Evolutionary conservation across 2,797 vertebrate species (phyloP).

Genomic region (Lates japonicus): DNA sequence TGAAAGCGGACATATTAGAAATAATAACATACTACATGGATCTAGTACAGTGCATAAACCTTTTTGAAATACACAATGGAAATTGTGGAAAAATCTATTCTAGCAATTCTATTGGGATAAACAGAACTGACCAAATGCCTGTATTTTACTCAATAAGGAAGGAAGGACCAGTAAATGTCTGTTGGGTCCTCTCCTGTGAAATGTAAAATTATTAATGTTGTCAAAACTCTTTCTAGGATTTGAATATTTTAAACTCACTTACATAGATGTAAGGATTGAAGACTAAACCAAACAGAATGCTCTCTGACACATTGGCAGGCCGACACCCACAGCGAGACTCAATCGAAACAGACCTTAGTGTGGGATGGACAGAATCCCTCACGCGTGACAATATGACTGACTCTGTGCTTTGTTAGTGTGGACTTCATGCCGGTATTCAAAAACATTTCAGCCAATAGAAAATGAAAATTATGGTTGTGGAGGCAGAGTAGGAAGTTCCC

Average conservation of each 20-base stretch:
- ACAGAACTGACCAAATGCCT: conserved; percentile 21
- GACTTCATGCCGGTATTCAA: conserved; percentile 51
- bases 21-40: conserved; percentile 16
- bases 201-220: conserved; percentile 43
- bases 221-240: conserved; percentile 28
- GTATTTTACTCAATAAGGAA: conserved; percentile 23
- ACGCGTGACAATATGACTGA: conserved; percentile 56
- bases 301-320: conserved; percentile 26
- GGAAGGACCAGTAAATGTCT: conserved; percentile 25
- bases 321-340: conserved; percentile 40
- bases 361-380: conserved; percentile 41
- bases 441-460: conserved; percentile 67
- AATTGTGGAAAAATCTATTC: conserved; percentile 1
- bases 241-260: conserved; percentile 24
- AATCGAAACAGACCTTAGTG: conserved; percentile 40
- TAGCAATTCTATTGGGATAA: conserved; percentile 16
- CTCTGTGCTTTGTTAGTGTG: conserved; percentile 64
- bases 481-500: conserved; percentile 51
- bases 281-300: conserved; percentile 23
- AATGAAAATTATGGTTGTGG: conserved; percentile 65
- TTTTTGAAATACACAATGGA: conserved; percentile 31
- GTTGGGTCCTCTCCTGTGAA: conserved; percentile 22
- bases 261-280: conserved; percentile 6
- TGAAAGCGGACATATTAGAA: conserved; percentile 27
- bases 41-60: conserved; percentile 15